These are phyloP conservation scores for Notechis scutatus DNA, from an alignment of 2,113 vertebrate species.

Conservation along the genomic window DNA sequence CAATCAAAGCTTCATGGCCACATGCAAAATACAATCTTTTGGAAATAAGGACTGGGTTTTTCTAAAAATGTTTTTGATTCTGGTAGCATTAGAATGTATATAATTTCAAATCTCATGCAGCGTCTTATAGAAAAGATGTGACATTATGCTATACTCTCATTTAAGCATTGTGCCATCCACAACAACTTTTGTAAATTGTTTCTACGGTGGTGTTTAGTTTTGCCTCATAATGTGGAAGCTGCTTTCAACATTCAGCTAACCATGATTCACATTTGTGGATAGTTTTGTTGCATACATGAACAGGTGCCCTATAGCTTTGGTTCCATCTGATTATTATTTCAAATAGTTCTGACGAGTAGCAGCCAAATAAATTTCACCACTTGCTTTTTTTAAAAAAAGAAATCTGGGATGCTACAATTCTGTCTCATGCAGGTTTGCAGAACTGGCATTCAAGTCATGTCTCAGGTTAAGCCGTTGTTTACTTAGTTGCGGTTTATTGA, in stretches of 20 bases:
- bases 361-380: background rate
- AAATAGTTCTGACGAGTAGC: background rate
- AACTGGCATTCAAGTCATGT: background rate
- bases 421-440: background rate
- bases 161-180: background rate
- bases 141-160: background rate
- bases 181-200: background rate
- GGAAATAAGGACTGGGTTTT: background rate
- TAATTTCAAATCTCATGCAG: background rate
- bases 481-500: background rate
- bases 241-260: background rate
- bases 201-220: background rate
- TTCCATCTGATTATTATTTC: background rate
- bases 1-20: background rate
- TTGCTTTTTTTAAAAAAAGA: background rate
- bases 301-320: background rate
- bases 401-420: background rate
- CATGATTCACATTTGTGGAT: background rate
- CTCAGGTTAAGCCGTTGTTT: background rate
- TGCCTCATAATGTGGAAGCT: background rate
- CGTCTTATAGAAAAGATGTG: background rate
- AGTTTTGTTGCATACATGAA: background rate
- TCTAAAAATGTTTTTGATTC: too few species aligned
- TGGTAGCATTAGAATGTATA: background rate
- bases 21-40: background rate